phyloP scores from a whole-genome alignment of 2,113 vertebrate genomes.

The Eulemur rufifrons region DNA sequence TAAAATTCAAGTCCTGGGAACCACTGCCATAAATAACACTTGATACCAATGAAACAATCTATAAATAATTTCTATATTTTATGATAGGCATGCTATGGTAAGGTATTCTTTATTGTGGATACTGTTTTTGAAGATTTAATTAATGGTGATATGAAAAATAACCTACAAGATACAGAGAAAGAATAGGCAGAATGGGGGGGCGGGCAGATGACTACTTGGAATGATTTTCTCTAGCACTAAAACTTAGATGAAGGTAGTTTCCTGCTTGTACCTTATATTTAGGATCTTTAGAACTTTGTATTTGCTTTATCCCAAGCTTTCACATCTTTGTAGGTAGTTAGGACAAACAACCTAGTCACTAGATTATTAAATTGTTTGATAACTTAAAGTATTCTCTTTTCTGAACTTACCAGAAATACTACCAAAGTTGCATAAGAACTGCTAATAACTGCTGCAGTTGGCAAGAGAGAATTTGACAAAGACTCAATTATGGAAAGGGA shows the following conservation, averaged over 20 bases:
- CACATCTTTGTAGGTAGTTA: background rate
- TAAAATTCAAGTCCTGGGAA: background rate
- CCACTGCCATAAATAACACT: background rate
- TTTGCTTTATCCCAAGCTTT: background rate
- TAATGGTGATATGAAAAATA: background rate
- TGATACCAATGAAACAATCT: background rate
- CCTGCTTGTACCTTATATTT: background rate
- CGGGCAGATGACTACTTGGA: background rate
- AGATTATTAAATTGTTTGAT: background rate
- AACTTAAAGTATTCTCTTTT: slow-evolving; percentile 28
- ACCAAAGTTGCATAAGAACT: background rate
- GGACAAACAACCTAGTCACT: background rate
- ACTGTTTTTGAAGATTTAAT: slow-evolving; percentile 39
- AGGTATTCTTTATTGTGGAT: background rate
- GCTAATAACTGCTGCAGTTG: background rate
- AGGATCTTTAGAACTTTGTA: background rate
- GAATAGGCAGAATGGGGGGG: background rate
- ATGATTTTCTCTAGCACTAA: background rate
- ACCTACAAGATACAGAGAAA: background rate
- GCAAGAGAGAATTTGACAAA: background rate
- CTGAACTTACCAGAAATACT: slow-evolving; percentile 23
- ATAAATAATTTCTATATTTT: slow-evolving; percentile 18
- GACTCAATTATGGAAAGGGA: background rate
- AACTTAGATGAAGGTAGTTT: background rate
- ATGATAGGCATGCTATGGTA: background rate